These are phyloP conservation scores for Eupithecia dodoneata DNA, from an alignment of 2,888 invertebrate genomes.

Conservation along the genomic window DNA sequence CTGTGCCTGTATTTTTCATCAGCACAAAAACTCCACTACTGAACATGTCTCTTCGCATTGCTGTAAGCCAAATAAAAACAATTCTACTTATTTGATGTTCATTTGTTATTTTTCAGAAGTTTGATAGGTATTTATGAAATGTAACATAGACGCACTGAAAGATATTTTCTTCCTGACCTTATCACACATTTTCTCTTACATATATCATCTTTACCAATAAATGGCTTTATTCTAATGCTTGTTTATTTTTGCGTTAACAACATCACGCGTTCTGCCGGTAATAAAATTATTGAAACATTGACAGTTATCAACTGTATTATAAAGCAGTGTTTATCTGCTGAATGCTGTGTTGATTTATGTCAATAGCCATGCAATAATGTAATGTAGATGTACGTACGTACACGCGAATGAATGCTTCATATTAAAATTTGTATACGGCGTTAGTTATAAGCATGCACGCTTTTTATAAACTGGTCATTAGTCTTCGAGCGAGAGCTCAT, in stretches of 20 bases:
- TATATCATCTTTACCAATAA: too few relatives aligned
- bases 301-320: slow-evolving; percentile 10
- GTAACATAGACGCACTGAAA: neutral
- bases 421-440: neutral
- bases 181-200: neutral
- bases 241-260: neutral
- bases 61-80: too few relatives aligned
- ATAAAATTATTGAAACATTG: neutral
- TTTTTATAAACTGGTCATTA: neutral
- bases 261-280: neutral
- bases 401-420: slow-evolving; percentile 4
- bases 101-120: neutral
- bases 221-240: too few relatives aligned
- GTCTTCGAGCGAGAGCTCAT: neutral
- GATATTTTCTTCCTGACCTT: neutral
- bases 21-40: too few relatives aligned
- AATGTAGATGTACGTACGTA: slow-evolving; percentile 7
- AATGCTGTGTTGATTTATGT: slow-evolving; percentile 14
- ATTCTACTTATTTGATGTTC: too few relatives aligned
- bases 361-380: slow-evolving; percentile 13
- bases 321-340: slow-evolving; percentile 7
- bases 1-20: too few relatives aligned
- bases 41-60: too few relatives aligned
- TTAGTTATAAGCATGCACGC: neutral
- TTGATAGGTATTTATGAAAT: too few relatives aligned